Percentiles rank a stretch among this genome's conserved stretches.
These are phyloP conservation scores for Syrphus vitripennis DNA, from an alignment of 2,888 invertebrate species.

Conservation along the genomic window DNA sequence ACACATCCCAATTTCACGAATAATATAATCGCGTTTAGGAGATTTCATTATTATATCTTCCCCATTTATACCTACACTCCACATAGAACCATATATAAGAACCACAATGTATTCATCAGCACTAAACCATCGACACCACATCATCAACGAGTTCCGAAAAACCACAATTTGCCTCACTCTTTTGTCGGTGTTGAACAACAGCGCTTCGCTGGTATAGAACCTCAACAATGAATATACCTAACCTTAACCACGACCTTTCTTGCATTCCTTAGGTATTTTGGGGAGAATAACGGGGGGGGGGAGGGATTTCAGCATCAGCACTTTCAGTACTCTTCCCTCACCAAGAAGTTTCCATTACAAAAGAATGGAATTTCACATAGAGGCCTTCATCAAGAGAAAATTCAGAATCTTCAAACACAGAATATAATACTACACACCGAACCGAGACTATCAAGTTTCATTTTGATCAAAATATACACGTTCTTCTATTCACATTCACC, in stretches of 20 bases:
- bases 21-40: constrained; percentile 49
- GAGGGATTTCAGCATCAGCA: no score
- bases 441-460: constrained; percentile 58
- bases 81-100: constrained; percentile 43
- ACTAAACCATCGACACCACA: constrained; percentile 57
- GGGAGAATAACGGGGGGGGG: no score
- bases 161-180: constrained; percentile 41
- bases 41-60: constrained; percentile 44
- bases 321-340: background rate
- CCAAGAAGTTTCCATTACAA: constrained; percentile 58
- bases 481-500: background rate
- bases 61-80: background rate
- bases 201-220: background rate
- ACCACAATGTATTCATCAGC: constrained; percentile 64
- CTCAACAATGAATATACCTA: background rate
- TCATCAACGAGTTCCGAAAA: constrained; percentile 58
- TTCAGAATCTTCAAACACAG: constrained; percentile 6
- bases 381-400: constrained; percentile 45
- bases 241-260: background rate
- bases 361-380: constrained; percentile 62
- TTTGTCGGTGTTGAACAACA: background rate
- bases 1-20: constrained; percentile 22
- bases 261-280: background rate
- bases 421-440: no score
- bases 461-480: constrained; percentile 2